phyloP scores from a whole-genome alignment of 2,888 invertebrate genomes.

The Candidula unifasciata region DNA sequence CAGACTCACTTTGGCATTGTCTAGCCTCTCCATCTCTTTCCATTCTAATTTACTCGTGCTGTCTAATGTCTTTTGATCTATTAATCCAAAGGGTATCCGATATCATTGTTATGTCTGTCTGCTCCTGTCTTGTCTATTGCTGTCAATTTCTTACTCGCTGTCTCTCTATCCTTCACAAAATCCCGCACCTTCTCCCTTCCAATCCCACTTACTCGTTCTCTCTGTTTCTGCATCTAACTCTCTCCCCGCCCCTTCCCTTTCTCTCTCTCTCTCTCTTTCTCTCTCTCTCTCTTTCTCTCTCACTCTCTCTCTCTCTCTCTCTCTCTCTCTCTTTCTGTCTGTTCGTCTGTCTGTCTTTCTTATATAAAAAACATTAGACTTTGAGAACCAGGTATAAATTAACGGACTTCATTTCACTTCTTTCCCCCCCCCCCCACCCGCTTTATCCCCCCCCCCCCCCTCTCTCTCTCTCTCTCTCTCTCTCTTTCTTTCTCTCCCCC shows the following conservation, averaged over 20 bases:
- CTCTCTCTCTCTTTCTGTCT: conserved; percentile 37
- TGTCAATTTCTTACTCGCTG: too few species aligned
- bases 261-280: conserved; percentile 28
- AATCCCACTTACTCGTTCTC: background rate
- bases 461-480: background rate
- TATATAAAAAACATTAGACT: background rate
- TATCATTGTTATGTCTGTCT: too few species aligned
- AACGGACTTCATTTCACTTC: background rate
- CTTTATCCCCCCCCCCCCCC: background rate
- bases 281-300: background rate
- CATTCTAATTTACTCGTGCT: too few species aligned
- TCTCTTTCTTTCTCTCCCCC: conserved; percentile 13
- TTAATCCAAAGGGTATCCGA: too few species aligned
- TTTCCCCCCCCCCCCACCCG: background rate
- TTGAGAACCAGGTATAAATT: background rate
- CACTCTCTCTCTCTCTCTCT: background rate
- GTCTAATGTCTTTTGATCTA: too few species aligned
- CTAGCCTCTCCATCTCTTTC: too few species aligned
- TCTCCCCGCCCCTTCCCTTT: background rate
- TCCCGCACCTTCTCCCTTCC: background rate
- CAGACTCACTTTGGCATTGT: too few species aligned
- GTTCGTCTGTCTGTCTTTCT: conserved; percentile 23
- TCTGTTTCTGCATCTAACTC: background rate
- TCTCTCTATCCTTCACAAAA: background rate
- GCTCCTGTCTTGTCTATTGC: too few species aligned